Evolutionary conservation across 2,888 invertebrate genomes (phyloP).

Genomic region (Glaucopsyche alexis): DNA sequence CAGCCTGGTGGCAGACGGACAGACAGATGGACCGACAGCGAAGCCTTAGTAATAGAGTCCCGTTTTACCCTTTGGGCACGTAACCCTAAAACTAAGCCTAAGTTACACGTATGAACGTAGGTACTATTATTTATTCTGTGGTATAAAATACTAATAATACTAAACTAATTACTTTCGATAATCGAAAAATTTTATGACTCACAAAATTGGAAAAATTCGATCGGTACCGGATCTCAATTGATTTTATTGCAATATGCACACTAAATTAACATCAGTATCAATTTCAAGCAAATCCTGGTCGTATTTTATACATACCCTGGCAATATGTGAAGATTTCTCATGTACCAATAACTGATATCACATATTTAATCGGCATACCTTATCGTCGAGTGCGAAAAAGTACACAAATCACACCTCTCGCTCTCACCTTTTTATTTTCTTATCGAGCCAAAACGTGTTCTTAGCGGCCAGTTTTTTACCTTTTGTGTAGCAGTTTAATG

Average conservation of each 20-base stretch:
- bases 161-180: neutral
- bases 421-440: slow-evolving; percentile 52
- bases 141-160: neutral
- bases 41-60: too few relatives aligned
- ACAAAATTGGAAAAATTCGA: neutral
- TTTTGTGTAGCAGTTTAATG: slow-evolving; percentile 55
- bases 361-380: slow-evolving; percentile 61
- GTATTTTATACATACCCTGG: slow-evolving; percentile 7
- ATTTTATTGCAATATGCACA: slow-evolving; percentile 6
- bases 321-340: slow-evolving; percentile 28
- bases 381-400: slow-evolving; percentile 71
- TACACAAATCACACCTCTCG: slow-evolving; percentile 74
- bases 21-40: too few relatives aligned
- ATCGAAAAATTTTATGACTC: neutral
- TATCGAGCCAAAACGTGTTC: slow-evolving; percentile 57
- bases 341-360: slow-evolving; percentile 56
- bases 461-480: slow-evolving; percentile 50
- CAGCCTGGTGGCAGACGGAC: too few relatives aligned
- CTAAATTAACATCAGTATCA: neutral
- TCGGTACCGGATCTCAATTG: neutral
- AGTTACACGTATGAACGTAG: too few relatives aligned
- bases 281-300: neutral
- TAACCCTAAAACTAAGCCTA: too few relatives aligned
- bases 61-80: too few relatives aligned
- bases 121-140: too few relatives aligned